Evolutionary conservation across 2,797 vertebrate species (phyloP).

Genomic region (Malacoraja senta): DNA sequence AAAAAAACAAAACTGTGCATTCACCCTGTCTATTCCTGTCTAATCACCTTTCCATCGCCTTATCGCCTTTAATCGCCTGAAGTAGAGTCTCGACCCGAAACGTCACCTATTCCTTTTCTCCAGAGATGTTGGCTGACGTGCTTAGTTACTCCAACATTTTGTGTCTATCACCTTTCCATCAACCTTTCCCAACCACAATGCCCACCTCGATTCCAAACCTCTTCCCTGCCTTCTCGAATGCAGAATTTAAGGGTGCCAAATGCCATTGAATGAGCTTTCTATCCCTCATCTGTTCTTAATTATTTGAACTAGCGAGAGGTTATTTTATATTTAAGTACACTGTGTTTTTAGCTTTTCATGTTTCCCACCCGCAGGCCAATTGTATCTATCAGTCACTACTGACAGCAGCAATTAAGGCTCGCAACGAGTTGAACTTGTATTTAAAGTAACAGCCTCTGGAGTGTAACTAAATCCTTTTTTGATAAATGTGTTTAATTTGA

Average conservation of each 20-base stretch:
- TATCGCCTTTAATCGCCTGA: no score
- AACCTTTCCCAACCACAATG: no score
- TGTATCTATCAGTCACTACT: neutral
- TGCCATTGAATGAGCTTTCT: neutral
- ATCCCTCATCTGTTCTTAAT: neutral
- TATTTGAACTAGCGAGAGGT: neutral
- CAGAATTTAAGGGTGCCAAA: neutral
- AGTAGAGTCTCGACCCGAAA: no score
- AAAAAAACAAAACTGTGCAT: no score
- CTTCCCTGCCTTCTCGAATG: neutral
- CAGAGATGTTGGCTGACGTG: no score
- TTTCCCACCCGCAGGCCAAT: neutral
- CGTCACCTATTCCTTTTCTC: no score
- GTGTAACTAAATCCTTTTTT: conserved; percentile 2
- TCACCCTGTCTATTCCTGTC: no score
- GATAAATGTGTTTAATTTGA: conserved; percentile 20
- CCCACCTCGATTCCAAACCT: neutral
- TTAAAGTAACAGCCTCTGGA: neutral
- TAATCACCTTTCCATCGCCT: no score
- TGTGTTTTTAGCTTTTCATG: conserved; percentile 13
- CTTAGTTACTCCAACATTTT: no score
- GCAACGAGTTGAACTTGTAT: neutral
- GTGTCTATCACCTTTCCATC: neutral
- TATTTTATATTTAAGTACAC: conserved; percentile 17
- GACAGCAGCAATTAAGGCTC: conserved; percentile 16